Conservation (phyloP, 2,113 vertebrate genomes). For the Dromas ardeola region DNA sequence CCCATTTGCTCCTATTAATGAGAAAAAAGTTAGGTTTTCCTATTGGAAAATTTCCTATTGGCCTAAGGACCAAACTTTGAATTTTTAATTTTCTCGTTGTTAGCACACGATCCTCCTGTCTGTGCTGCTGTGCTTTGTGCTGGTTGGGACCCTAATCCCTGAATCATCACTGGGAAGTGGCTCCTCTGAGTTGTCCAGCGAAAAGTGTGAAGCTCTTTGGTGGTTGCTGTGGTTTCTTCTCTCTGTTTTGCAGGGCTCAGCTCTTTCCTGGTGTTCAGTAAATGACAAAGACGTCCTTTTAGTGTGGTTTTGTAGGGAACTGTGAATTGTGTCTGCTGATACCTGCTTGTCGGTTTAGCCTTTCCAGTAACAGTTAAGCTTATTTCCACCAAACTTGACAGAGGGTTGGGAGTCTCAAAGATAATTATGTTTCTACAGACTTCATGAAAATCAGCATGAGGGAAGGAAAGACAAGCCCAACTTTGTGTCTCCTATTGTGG, state of each 20-base stretch:
- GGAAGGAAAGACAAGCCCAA: neutral
- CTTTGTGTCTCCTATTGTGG: neutral
- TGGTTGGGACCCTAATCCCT: neutral
- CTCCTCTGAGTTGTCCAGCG: neutral
- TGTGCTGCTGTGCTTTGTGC: neutral
- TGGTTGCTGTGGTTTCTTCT: conserved; percentile 30
- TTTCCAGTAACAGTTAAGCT: neutral
- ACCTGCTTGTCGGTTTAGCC: neutral
- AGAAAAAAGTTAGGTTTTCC: neutral
- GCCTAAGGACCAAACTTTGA: neutral
- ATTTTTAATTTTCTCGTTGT: neutral
- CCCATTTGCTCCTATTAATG: neutral
- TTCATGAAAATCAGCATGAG: neutral
- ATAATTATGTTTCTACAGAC: neutral
- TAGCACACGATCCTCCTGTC: neutral
- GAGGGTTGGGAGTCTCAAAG: neutral
- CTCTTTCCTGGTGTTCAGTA: neutral
- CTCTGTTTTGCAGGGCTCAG: neutral
- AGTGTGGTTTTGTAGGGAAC: conserved; percentile 10
- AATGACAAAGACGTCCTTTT: neutral
- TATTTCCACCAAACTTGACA: neutral
- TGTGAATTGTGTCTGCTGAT: neutral
- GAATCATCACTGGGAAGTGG: neutral
- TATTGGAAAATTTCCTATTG: neutral
- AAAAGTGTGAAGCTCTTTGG: neutral